Percentiles rank a stretch among this genome's conserved stretches.
phyloP scores from a whole-genome alignment of 2,797 vertebrate species.

The Peromyscus melanophrys region DNA sequence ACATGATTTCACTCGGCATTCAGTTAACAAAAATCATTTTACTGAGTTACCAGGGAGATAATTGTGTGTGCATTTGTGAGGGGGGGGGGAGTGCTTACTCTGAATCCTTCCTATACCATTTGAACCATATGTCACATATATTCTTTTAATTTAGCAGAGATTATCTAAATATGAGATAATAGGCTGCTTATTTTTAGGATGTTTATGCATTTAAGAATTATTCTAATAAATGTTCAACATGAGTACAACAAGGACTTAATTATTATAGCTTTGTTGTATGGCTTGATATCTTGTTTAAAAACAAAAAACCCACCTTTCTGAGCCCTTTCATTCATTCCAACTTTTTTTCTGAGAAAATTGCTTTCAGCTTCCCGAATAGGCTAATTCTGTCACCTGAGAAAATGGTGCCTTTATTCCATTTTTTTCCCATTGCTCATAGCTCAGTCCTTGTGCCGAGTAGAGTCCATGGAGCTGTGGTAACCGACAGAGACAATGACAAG shows the following conservation, averaged over 20 bases:
- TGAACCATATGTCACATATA: conserved; percentile 27
- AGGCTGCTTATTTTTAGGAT: conserved; percentile 8
- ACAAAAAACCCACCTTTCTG: background rate
- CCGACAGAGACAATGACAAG: background rate
- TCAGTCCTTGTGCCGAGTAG: background rate
- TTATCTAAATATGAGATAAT: conserved; percentile 35
- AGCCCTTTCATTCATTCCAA: conserved; percentile 23
- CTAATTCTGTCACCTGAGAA: conserved; percentile 14
- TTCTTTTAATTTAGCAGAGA: conserved; percentile 66
- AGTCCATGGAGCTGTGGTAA: background rate
- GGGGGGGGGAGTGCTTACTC: background rate
- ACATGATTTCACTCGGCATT: conserved; percentile 12
- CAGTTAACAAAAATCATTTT: conserved; percentile 24
- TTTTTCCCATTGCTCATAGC: conserved; percentile 2
- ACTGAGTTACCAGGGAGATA: conserved; percentile 10
- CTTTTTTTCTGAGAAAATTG: conserved; percentile 23
- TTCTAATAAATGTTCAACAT: conserved; percentile 1
- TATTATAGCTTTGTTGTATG: conserved; percentile 25
- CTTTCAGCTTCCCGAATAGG: conserved; percentile 36
- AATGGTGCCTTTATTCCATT: background rate
- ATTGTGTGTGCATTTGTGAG: background rate
- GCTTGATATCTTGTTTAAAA: background rate
- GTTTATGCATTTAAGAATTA: conserved; percentile 42
- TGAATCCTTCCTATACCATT: conserved; percentile 2
- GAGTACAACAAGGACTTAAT: conserved; percentile 56